Conservation (phyloP, 2,888 invertebrate genomes). For the Heteromyza rotundicornis region DNA sequence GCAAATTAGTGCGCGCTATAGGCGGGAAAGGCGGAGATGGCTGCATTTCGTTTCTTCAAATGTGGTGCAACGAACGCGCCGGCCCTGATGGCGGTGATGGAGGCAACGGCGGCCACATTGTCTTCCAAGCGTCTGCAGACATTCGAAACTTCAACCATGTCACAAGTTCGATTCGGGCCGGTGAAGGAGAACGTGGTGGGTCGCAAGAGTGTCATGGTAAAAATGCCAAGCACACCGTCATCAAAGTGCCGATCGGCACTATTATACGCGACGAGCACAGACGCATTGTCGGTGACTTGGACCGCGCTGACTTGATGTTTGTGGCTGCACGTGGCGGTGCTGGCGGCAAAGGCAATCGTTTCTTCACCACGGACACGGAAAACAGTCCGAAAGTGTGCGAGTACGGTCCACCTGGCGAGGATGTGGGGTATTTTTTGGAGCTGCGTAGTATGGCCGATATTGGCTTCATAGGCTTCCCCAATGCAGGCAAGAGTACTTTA, state of each 20-base stretch:
- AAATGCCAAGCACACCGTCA: constrained; percentile 73
- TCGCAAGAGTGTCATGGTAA: constrained; percentile 83
- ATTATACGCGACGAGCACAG: constrained; percentile 69
- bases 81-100: constrained; percentile 87
- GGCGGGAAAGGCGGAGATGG: constrained; percentile 96
- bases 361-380: constrained; percentile 80
- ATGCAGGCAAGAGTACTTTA: constrained; percentile 93
- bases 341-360: constrained; percentile 94
- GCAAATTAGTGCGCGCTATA: constrained; percentile 68
- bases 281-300: constrained; percentile 72
- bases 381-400: constrained; percentile 87
- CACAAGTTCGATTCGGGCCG: constrained; percentile 67
- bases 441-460: constrained; percentile 92
- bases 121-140: constrained; percentile 75
- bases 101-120: constrained; percentile 93
- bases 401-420: constrained; percentile 82
- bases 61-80: constrained; percentile 84
- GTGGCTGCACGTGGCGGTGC: constrained; percentile 94
- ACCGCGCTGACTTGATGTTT: constrained; percentile 76
- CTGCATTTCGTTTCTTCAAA: constrained; percentile 81
- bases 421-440: constrained; percentile 75
- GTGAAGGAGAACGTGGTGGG: constrained; percentile 75
- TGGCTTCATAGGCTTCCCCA: constrained; percentile 89
- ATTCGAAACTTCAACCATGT: constrained; percentile 77
- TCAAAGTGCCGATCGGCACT: constrained; percentile 85